Evolutionary conservation across 2,888 invertebrate genomes (phyloP), one percentile per base, ranked within the genome.

Genomic region (Watsonalla binaria): DNA sequence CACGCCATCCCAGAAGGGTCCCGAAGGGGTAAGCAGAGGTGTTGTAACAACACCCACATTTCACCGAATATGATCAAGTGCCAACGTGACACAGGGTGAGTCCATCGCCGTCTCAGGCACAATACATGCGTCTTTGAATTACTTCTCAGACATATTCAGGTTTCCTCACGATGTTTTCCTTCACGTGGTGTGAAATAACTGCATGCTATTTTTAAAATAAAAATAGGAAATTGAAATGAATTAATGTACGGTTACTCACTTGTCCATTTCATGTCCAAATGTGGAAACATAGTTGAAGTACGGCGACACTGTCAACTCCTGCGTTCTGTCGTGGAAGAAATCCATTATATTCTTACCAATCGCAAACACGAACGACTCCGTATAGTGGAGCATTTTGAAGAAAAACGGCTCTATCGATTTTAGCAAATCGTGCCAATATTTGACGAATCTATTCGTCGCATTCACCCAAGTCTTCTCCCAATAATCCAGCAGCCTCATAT

Each of bases 221-320:
- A 24, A 24, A 24, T 24, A n/a, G n/a, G n/a, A n/a, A n/a, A n/a
- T n/a, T n/a, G n/a, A n/a, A n/a, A n/a, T n/a, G n/a, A n/a, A n/a
- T n/a, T n/a, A n/a, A n/a, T n/a, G n/a, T n/a, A 48, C 42, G 47
- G n/a, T 15, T 11, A 77, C 83, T 78, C 66, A 90, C 80, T 82
- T 87, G 72, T 97, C 96, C 60, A 96, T 86, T 73, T 97, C 96
- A 65, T 95, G 95, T 0, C 96, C 95, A 65, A 97, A 94, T 56
- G 95, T 94, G 0, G 95, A 93, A 9, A 96, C 94, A 66, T 95
- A 94, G 63, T 94, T 94, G 73, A 96, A 97, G 68, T 96, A 96
- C 0, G 95, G 95, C 0, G 96, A 95, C 51, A 94, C 94, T 0
- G 96, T 94, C 58, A 97, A 82, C 74, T 96, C 96, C 58, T 94